These are phyloP conservation scores for Platynereis dumerilii DNA, from an alignment of 2,888 invertebrate genomes.

Conservation along the genomic window DNA sequence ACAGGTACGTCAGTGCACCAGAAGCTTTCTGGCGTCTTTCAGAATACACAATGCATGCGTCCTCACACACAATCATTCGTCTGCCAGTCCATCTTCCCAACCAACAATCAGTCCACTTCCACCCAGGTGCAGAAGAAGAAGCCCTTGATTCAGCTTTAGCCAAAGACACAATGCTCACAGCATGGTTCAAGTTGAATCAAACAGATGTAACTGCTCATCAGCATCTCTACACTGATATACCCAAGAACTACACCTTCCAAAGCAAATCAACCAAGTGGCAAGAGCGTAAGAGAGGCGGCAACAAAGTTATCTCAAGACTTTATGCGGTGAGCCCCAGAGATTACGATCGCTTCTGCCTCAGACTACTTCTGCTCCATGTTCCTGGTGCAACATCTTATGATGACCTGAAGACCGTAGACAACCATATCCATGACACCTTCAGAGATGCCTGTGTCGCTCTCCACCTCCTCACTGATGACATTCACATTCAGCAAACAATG, in stretches of 20 bases:
- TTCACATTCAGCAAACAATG: conserved; percentile 41
- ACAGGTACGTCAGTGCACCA: conserved; percentile 48
- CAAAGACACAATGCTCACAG: neutral
- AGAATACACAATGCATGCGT: conserved; percentile 27
- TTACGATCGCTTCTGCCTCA: conserved; percentile 14
- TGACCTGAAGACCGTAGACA: conserved; percentile 45
- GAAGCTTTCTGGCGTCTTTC: conserved; percentile 52
- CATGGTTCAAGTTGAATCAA: neutral
- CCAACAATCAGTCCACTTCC: neutral
- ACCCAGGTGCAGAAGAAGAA: neutral
- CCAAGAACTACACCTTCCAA: neutral
- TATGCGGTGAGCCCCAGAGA: neutral
- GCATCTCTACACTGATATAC: neutral
- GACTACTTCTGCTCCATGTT: conserved; percentile 27
- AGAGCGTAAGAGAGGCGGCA: too few relatives aligned
- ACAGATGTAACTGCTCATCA: neutral
- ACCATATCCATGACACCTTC: conserved; percentile 43
- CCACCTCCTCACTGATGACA: conserved; percentile 50
- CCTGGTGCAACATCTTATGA: too few relatives aligned
- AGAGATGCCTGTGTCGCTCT: conserved; percentile 47
- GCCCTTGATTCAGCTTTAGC: neutral
- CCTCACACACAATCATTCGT: neutral
- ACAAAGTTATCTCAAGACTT: too few relatives aligned
- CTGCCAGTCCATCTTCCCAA: neutral
- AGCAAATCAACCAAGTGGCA: too few relatives aligned